phyloP scores from a whole-genome alignment of 2,113 vertebrate species.

The Chaenocephalus aceratus region DNA sequence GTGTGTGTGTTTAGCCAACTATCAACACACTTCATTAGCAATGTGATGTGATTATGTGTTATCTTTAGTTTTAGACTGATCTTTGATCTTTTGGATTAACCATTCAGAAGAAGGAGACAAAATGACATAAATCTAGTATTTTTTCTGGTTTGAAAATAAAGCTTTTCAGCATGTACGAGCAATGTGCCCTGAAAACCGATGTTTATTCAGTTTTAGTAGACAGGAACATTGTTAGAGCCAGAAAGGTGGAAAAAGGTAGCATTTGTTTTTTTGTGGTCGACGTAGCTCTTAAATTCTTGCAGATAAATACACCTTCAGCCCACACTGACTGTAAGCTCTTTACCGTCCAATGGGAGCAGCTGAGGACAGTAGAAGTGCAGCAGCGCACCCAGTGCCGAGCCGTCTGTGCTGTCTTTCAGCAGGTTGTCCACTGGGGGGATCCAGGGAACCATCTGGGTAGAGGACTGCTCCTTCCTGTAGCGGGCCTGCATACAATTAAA shows the following conservation, averaged over 20 bases:
- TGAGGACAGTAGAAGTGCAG: conserved; percentile 98
- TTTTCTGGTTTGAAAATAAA: not conserved
- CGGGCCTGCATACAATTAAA: conserved; percentile 85
- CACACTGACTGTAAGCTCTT: conserved; percentile 21
- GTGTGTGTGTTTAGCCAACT: not conserved
- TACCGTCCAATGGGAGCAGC: conserved; percentile 90
- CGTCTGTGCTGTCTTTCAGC: conserved; percentile 94
- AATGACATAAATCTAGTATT: too few relatives aligned
- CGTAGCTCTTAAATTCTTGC: not conserved
- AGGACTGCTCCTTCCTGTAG: conserved; percentile 93
- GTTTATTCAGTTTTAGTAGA: not conserved
- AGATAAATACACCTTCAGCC: not conserved
- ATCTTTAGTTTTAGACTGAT: conserved; percentile 22
- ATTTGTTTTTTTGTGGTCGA: not conserved
- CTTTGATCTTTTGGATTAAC: conserved; percentile 7
- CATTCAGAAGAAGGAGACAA: not conserved
- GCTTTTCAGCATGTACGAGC: not conserved
- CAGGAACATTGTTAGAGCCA: not conserved
- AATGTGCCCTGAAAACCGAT: not conserved
- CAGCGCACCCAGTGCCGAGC: conserved; percentile 91
- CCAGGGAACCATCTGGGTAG: conserved; percentile 90
- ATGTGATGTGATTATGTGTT: conserved; percentile 38
- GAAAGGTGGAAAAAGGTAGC: not conserved
- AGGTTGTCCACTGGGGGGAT: conserved; percentile 95
- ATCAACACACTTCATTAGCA: conserved; percentile 37